Conservation (phyloP, 2,113 vertebrate species). For the Archocentrus centrarchus region DNA sequence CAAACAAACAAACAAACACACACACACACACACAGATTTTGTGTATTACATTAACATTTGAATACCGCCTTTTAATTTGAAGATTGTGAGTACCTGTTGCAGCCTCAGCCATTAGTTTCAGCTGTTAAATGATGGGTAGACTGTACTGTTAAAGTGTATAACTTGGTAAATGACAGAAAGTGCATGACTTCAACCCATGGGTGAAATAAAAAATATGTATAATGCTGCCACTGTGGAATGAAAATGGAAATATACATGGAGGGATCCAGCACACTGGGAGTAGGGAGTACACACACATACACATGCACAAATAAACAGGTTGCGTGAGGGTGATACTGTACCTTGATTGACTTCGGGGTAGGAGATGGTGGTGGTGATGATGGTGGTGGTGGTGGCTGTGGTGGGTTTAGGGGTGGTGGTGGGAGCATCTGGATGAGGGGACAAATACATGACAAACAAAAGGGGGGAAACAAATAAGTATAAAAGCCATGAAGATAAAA, state of each 20-base stretch:
- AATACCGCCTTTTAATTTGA: neutral
- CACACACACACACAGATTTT: neutral
- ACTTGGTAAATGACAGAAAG: neutral
- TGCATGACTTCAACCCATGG: neutral
- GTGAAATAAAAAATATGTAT: neutral
- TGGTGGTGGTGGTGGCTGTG: slow-evolving; percentile 81
- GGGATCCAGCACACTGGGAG: neutral
- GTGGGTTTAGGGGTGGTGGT: slow-evolving; percentile 85
- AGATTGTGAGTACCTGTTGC: neutral
- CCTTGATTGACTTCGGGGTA: slow-evolving; percentile 77
- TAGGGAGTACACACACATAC: neutral
- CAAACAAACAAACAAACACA: neutral
- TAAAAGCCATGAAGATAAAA: slow-evolving; percentile 62
- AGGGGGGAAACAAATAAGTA: slow-evolving; percentile 68
- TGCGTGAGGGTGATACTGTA: slow-evolving; percentile 76
- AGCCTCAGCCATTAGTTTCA: neutral
- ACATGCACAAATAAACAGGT: slow-evolving; percentile 25
- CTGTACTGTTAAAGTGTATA: neutral
- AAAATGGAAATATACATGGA: slow-evolving; percentile 29
- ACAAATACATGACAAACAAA: slow-evolving; percentile 81
- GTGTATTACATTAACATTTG: neutral
- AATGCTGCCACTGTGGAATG: neutral
- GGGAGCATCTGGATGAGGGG: slow-evolving; percentile 84
- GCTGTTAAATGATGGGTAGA: neutral
- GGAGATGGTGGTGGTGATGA: slow-evolving; percentile 74